These are phyloP conservation scores for Paramuricea clavata DNA, from an alignment of 92 coral and sea anemone genomes.

Conservation along the genomic window DNA sequence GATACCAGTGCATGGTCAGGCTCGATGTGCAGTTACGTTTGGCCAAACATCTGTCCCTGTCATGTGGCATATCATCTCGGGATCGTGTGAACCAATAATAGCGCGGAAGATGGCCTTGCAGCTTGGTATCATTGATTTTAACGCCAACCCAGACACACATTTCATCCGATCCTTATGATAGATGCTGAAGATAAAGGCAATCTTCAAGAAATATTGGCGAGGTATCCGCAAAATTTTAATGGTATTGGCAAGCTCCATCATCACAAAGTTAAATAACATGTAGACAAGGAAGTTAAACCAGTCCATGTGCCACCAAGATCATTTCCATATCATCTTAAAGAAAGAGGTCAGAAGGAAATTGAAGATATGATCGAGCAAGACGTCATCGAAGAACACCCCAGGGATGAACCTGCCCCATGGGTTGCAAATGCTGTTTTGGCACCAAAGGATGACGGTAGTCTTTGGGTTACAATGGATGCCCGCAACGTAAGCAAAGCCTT, in stretches of 20 bases:
- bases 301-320: not conserved
- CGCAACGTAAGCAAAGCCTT: too few species aligned
- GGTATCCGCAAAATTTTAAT: not conserved
- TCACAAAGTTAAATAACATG: not conserved
- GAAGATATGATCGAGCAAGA: slow-evolving; percentile 4
- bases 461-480: not conserved
- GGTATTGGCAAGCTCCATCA: not conserved
- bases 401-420: not conserved
- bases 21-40: not conserved
- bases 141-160: not conserved
- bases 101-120: not conserved
- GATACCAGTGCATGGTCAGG: not conserved
- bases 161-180: not conserved
- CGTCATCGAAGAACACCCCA: slow-evolving; percentile 19
- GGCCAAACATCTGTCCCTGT: slow-evolving; percentile 3
- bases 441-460: not conserved
- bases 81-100: too few species aligned
- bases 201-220: slow-evolving; percentile 7
- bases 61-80: slow-evolving; percentile 25
- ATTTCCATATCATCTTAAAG: not conserved
- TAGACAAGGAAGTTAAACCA: not conserved
- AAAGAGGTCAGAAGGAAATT: not conserved
- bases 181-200: not conserved
- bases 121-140: not conserved
- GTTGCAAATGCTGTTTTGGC: not conserved